Evolutionary conservation across 2,888 invertebrate species (phyloP).

Genomic region (Acronicta alni): DNA sequence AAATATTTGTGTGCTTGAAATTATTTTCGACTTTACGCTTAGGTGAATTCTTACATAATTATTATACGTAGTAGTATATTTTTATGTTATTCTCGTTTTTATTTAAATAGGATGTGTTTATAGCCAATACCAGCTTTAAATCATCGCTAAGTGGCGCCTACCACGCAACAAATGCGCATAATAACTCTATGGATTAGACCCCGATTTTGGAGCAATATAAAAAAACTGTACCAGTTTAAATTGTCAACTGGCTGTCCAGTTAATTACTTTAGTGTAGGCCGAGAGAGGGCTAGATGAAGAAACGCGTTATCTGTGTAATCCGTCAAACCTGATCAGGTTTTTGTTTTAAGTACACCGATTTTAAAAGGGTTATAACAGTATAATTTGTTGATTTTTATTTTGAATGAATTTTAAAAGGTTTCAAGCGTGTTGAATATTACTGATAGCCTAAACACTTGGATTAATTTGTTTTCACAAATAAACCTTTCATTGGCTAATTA

Average conservation of each 20-base stretch:
- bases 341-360: neutral
- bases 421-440: no score
- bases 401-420: no score
- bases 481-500: no score
- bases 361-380: no score
- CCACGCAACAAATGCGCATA: neutral
- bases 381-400: neutral
- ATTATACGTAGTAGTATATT: no score
- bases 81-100: no score
- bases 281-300: constrained; percentile 27
- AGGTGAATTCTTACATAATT: no score
- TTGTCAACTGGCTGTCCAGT: constrained; percentile 55
- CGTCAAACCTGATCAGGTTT: constrained; percentile 16
- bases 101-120: no score
- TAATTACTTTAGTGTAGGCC: constrained; percentile 50
- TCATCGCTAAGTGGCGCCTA: neutral
- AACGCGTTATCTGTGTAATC: constrained; percentile 22
- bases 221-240: constrained; percentile 58
- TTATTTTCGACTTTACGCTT: neutral
- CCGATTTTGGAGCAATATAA: constrained; percentile 45
- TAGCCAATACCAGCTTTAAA: no score
- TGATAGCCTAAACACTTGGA: no score
- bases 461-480: no score
- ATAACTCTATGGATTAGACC: constrained; percentile 43
- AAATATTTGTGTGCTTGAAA: neutral